A percentile compares a stretch with the other conserved stretches of the same genome.
Evolutionary conservation across 2,888 invertebrate species (phyloP).

Genomic region (Hyles lineata): DNA sequence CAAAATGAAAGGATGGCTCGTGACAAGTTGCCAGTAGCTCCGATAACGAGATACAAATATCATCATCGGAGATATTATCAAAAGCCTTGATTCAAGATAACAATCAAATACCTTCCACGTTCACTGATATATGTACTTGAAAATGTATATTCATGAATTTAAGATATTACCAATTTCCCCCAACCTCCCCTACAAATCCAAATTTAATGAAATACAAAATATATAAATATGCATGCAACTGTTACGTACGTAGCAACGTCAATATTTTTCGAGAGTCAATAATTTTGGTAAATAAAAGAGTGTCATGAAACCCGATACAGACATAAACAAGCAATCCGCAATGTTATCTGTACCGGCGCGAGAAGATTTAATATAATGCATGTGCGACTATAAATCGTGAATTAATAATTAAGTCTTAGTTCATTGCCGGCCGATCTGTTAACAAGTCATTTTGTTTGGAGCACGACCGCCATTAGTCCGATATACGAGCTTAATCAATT

Average conservation of each 20-base stretch:
- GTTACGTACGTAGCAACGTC: not conserved
- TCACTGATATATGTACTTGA: no score
- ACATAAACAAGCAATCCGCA: constrained; percentile 13
- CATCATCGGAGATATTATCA: no score
- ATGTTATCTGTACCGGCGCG: constrained; percentile 9
- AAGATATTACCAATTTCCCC: not conserved
- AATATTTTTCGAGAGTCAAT: not conserved
- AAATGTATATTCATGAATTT: not conserved
- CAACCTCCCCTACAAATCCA: not conserved
- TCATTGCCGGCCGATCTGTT: constrained; percentile 50
- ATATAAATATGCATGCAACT: not conserved
- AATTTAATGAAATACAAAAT: not conserved
- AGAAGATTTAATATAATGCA: constrained; percentile 18
- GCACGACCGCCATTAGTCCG: constrained; percentile 63
- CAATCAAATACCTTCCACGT: no score
- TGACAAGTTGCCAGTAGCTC: no score
- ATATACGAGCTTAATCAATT: constrained; percentile 60
- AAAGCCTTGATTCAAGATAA: no score
- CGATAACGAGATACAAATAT: no score
- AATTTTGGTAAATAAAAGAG: not conserved
- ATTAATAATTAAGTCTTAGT: constrained; percentile 57
- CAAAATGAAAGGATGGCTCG: no score
- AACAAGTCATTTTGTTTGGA: constrained; percentile 61
- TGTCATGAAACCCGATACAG: constrained; percentile 8
- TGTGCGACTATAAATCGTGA: constrained; percentile 46